phyloP scores from a whole-genome alignment of 2,888 invertebrate genomes.

The Sinelater perroti region DNA sequence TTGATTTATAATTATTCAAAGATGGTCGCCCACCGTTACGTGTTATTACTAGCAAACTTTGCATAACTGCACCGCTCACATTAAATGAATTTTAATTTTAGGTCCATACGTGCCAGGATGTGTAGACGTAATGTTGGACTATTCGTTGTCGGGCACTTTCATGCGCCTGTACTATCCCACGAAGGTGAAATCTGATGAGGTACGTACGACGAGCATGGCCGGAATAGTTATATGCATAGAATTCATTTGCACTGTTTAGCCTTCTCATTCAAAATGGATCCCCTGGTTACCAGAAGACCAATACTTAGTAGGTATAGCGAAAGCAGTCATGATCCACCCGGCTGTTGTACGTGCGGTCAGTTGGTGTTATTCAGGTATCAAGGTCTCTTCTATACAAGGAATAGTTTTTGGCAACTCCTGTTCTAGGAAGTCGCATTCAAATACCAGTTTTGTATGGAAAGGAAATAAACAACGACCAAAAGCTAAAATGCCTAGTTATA shows the following conservation, averaged over 20 bases:
- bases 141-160: conserved; percentile 64
- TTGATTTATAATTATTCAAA: too few relatives aligned
- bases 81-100: conserved; percentile 49
- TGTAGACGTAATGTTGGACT: conserved; percentile 67
- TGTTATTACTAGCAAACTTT: background rate
- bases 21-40: too few relatives aligned
- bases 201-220: conserved; percentile 12
- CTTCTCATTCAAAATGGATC: conserved; percentile 62
- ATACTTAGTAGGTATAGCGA: conserved; percentile 65
- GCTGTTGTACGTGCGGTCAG: conserved; percentile 53
- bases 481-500: conserved; percentile 68
- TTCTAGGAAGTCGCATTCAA: conserved; percentile 58
- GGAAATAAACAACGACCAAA: conserved; percentile 55
- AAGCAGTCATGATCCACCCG: conserved; percentile 57
- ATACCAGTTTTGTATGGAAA: conserved; percentile 65
- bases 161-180: conserved; percentile 69
- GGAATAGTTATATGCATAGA: too few relatives aligned
- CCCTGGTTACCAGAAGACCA: conserved; percentile 66
- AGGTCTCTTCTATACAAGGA: too few relatives aligned
- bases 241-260: background rate
- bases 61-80: background rate
- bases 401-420: background rate
- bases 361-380: conserved; percentile 56
- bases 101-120: conserved; percentile 67
- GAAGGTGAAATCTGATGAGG: conserved; percentile 55